A percentile compares a stretch with the other conserved stretches of the same genome.
These are phyloP conservation scores for Thunnus albacares DNA, from an alignment of 2,797 vertebrate genomes.

Conservation along the genomic window DNA sequence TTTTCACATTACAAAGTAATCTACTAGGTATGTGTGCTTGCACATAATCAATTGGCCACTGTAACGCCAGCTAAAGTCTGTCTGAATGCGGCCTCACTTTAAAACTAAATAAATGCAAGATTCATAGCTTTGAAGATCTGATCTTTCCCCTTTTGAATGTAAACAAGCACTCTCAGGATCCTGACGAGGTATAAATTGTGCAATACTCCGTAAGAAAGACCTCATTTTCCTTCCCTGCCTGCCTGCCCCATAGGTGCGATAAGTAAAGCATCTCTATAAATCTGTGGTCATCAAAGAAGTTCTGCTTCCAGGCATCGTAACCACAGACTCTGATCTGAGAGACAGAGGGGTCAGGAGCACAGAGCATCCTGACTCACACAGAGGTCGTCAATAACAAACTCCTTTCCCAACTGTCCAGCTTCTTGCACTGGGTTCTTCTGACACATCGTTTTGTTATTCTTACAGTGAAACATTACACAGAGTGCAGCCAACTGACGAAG, in stretches of 20 bases:
- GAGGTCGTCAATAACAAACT: slow-evolving; percentile 71
- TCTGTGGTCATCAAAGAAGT: slow-evolving; percentile 81
- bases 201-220: slow-evolving; percentile 56
- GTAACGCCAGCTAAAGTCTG: too few species aligned
- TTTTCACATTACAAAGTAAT: too few species aligned
- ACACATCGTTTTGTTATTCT: slow-evolving; percentile 74
- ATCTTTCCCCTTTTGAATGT: slow-evolving; percentile 67
- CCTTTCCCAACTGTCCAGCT: slow-evolving; percentile 33
- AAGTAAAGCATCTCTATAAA: slow-evolving; percentile 79
- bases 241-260: slow-evolving; percentile 68
- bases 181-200: slow-evolving; percentile 71
- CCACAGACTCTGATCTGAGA: slow-evolving; percentile 70
- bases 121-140: slow-evolving; percentile 59
- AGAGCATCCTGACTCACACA: slow-evolving; percentile 72
- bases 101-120: slow-evolving; percentile 60
- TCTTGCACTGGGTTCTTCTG: slow-evolving; percentile 42
- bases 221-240: slow-evolving; percentile 43
- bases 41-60: too few species aligned
- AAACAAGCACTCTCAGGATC: slow-evolving; percentile 63
- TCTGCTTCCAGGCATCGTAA: slow-evolving; percentile 65
- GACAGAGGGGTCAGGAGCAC: slow-evolving; percentile 62
- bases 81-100: not conserved
- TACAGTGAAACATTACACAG: slow-evolving; percentile 69
- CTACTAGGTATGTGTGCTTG: not conserved
- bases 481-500: slow-evolving; percentile 50